Conservation (phyloP, 2,888 invertebrate species). For the Idaea aversata region DNA sequence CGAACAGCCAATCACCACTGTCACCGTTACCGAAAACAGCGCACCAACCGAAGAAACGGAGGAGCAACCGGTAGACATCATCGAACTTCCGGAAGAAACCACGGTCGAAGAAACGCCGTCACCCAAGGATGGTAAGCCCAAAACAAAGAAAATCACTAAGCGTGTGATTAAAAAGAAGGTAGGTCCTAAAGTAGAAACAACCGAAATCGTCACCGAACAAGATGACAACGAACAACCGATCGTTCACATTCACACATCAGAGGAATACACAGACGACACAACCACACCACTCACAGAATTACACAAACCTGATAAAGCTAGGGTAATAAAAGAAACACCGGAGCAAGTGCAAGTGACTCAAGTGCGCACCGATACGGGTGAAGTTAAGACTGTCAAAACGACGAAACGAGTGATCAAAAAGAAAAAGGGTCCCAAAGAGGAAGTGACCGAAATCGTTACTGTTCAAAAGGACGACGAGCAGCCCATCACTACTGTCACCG, state of each 20-base stretch:
- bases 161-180: slow-evolving; percentile 37
- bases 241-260: slow-evolving; percentile 53
- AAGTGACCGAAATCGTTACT: slow-evolving; percentile 65
- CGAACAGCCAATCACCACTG: slow-evolving; percentile 18
- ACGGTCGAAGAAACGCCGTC: slow-evolving; percentile 40
- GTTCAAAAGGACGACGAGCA: slow-evolving; percentile 55
- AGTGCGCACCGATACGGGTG: slow-evolving; percentile 34
- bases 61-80: slow-evolving; percentile 19
- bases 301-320: slow-evolving; percentile 26
- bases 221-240: slow-evolving; percentile 66
- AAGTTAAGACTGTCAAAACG: slow-evolving; percentile 49
- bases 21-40: slow-evolving; percentile 11
- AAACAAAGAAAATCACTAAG: slow-evolving; percentile 37
- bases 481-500: slow-evolving; percentile 44
- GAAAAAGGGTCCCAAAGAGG: slow-evolving; percentile 57
- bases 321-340: slow-evolving; percentile 30
- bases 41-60: slow-evolving; percentile 23
- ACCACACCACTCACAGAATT: slow-evolving; percentile 20
- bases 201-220: slow-evolving; percentile 44
- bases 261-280: slow-evolving; percentile 41
- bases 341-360: slow-evolving; percentile 27
- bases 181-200: slow-evolving; percentile 34
- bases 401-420: slow-evolving; percentile 68
- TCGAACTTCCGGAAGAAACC: slow-evolving; percentile 48
- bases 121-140: slow-evolving; percentile 37